A percentile compares a stretch with the other conserved stretches of the same genome.
Conservation (phyloP, 1,140 invertebrate species). For the Zophobas atratus region DNA sequence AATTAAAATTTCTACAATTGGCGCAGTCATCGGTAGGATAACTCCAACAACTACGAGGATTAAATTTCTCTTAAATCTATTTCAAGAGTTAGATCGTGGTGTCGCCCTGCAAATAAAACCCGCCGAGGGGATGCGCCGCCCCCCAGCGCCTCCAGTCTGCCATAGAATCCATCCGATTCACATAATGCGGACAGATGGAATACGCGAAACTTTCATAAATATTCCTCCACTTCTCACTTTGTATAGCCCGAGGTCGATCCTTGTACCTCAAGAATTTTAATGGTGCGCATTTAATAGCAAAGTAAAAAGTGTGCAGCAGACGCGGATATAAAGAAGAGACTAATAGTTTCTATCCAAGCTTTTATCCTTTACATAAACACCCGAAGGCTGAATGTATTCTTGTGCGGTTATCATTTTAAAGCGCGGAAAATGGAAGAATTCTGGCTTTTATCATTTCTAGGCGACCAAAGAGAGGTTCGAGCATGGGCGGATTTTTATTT, state of each 20-base stretch:
- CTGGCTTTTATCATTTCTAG: no score
- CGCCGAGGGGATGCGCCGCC: no score
- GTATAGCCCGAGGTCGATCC: slow-evolving; percentile 17
- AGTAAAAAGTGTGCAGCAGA: slow-evolving; percentile 26
- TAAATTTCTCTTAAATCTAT: no score
- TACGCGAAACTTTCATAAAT: slow-evolving; percentile 46
- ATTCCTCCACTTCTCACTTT: slow-evolving; percentile 48
- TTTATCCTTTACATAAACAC: slow-evolving; percentile 2
- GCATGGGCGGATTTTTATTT: no score
- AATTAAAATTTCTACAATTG: no score
- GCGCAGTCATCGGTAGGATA: no score
- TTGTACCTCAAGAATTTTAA: slow-evolving; percentile 17
- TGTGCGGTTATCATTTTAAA: slow-evolving; percentile 1
- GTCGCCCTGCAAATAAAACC: no score
- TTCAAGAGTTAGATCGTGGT: no score
- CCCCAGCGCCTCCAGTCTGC: not conserved
- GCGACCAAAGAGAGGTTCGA: no score
- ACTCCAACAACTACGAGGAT: no score
- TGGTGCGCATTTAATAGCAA: slow-evolving; percentile 34
- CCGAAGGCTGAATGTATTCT: not conserved
- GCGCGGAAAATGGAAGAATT: not conserved
- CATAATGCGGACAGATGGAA: slow-evolving; percentile 43
- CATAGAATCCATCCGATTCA: slow-evolving; percentile 40
- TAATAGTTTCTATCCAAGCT: slow-evolving; percentile 19
- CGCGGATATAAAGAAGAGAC: slow-evolving; percentile 30